A percentile compares a stretch with the other conserved stretches of the same genome.
Evolutionary conservation across 2,888 invertebrate species (phyloP).

Genomic region (Eudemis profundana): DNA sequence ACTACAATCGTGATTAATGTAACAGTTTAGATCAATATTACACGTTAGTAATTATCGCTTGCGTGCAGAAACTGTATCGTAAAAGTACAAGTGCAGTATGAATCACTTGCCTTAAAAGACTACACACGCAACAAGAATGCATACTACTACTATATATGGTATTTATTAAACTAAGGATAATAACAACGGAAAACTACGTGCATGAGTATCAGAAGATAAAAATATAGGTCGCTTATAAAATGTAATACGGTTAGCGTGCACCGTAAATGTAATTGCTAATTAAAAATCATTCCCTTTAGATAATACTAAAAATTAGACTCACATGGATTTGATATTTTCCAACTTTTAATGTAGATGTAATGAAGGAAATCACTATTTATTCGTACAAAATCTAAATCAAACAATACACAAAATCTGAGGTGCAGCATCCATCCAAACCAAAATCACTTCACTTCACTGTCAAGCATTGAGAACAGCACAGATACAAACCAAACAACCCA

Average conservation of each 20-base stretch:
- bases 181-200: not conserved
- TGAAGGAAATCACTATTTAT: not conserved
- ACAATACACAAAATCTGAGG: slow-evolving; percentile 19
- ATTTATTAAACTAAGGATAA: slow-evolving; percentile 1
- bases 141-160: not conserved
- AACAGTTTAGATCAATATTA: slow-evolving; percentile 2
- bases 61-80: slow-evolving; percentile 7
- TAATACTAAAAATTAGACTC: slow-evolving; percentile 16
- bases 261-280: slow-evolving; percentile 4
- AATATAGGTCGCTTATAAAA: slow-evolving; percentile 29
- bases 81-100: slow-evolving; percentile 11
- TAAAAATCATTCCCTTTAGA: not conserved
- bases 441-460: slow-evolving; percentile 32
- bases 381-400: slow-evolving; percentile 9
- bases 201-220: slow-evolving; percentile 1
- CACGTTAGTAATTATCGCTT: slow-evolving; percentile 8
- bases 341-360: not conserved
- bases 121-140: slow-evolving; percentile 16
- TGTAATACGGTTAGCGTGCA: slow-evolving; percentile 2
- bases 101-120: slow-evolving; percentile 33
- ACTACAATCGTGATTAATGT: not conserved
- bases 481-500: slow-evolving; percentile 12
- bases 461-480: slow-evolving; percentile 29
- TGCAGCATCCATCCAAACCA: slow-evolving; percentile 35
- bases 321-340: slow-evolving; percentile 26